Conservation (phyloP, 2,888 invertebrate species). For the Anagyrus pseudococci region DNA sequence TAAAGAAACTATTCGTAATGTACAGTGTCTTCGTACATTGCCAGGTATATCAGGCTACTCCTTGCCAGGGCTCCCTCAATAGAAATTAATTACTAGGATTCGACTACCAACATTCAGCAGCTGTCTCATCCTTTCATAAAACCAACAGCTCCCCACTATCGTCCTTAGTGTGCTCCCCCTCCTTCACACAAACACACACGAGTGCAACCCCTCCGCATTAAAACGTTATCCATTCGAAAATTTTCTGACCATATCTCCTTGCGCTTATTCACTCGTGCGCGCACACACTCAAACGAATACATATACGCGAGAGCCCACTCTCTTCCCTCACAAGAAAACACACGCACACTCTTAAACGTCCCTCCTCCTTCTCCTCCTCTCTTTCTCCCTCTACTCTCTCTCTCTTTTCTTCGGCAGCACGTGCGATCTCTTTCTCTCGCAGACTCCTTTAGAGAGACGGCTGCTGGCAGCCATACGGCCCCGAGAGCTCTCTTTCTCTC, state of each 20-base stretch:
- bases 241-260: conserved; percentile 18
- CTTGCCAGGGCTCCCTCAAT: neutral
- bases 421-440: conserved; percentile 37
- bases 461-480: conserved; percentile 25
- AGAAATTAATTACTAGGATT: conserved; percentile 19
- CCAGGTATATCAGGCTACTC: conserved; percentile 1
- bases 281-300: neutral
- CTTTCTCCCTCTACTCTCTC: conserved; percentile 2
- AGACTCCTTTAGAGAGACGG: conserved; percentile 22
- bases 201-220: neutral
- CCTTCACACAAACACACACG: no score
- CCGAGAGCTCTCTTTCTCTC: conserved; percentile 19
- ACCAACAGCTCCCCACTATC: neutral
- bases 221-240: conserved; percentile 22
- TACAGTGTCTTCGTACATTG: no score
- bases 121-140: neutral
- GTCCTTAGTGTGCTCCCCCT: no score
- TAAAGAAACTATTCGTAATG: no score
- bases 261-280: conserved; percentile 11
- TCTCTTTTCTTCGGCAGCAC: conserved; percentile 23
- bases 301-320: conserved; percentile 3
- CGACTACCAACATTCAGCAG: neutral
- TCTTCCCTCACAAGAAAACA: neutral
- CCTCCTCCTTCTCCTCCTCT: neutral
- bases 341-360: neutral